Evolutionary conservation across 2,888 invertebrate genomes (phyloP).

Genomic region (Meliscaeva auricollis): DNA sequence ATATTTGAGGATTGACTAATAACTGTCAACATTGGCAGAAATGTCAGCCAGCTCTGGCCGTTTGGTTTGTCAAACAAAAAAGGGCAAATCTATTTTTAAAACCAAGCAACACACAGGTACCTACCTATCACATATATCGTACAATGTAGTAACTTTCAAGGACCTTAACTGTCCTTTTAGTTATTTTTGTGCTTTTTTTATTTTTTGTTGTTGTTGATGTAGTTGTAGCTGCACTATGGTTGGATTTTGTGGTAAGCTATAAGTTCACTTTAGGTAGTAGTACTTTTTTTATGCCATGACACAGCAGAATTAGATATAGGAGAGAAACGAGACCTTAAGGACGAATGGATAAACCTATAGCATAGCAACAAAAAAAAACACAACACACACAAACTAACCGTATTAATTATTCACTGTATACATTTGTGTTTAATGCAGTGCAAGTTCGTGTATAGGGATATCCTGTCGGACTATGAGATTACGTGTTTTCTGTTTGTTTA

Average conservation of each 20-base stretch:
- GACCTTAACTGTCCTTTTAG: conserved; percentile 65
- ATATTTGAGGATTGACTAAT: conserved; percentile 73
- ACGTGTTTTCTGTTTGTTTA: conserved; percentile 60
- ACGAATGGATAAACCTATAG: background rate
- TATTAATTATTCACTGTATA: conserved; percentile 72
- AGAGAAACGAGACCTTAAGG: background rate
- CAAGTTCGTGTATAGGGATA: conserved; percentile 38
- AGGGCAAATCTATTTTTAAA: conserved; percentile 75
- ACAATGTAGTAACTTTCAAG: conserved; percentile 44
- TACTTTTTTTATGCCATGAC: conserved; percentile 11
- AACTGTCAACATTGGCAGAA: conserved; percentile 72
- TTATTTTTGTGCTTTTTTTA: conserved; percentile 31
- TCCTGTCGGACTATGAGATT: conserved; percentile 55
- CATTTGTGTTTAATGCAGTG: conserved; percentile 64
- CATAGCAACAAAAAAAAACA: conserved; percentile 9
- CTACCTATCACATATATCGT: background rate
- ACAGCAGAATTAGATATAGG: conserved; percentile 15
- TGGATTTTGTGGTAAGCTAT: conserved; percentile 55
- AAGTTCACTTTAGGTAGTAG: conserved; percentile 42
- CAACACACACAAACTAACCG: conserved; percentile 31
- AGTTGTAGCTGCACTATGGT: conserved; percentile 41
- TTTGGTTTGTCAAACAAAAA: conserved; percentile 51
- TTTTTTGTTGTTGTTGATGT: conserved; percentile 16
- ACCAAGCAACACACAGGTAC: conserved; percentile 9
- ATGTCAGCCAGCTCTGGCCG: background rate